Evolutionary conservation across 92 coral and sea anemone genomes (phyloP), one percentile per base, ranked within the genome.

Genomic region (Zoanthus gigantus): DNA sequence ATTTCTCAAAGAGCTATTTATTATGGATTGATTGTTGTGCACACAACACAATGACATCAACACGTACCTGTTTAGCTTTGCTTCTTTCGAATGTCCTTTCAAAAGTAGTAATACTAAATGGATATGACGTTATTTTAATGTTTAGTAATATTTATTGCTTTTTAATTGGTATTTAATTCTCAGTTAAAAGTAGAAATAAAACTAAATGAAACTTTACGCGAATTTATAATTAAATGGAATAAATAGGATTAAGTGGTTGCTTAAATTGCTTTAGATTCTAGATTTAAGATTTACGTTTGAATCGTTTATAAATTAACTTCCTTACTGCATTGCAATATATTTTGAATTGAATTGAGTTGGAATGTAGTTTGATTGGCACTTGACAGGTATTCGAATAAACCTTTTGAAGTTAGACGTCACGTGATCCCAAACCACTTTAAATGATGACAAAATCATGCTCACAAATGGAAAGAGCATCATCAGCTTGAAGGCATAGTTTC

Each of bases 1-100:
- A 61, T 65, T 81, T 81, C 85, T 66, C 29, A 81, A 66, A 29
- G 23, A 50, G 46, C 34, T 18, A 76, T 15, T n/a, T 5, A 54
- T 50, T 50, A 53, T 45, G 44, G 29, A 77, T 9, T 6, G 2
- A 53, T n/a, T 18, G n/a, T 9, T 17, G n/a, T 60, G 53, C n/a
- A 18, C 71, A 57, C 32, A 5, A 81, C 85, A 65, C 15, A 65
- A 57, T 72, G 29, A 28, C 15, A 11, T 76, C 8, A 18, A 78
- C 13, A 78, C 83, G 29, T 81, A 81, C 85, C 85, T 66, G 75
- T 14, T 14, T 29, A 3, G 17, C 16, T 37, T 9, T 34, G 45
- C 45, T 9, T 8, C 74, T 69, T 69, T 29, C 32, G 30, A 69
- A 69, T 15, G 12, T 34, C 13, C 16, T 69, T 32, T 32, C 16